Conservation (phyloP, 1,140 invertebrate genomes). For the Orussus abietinus region DNA sequence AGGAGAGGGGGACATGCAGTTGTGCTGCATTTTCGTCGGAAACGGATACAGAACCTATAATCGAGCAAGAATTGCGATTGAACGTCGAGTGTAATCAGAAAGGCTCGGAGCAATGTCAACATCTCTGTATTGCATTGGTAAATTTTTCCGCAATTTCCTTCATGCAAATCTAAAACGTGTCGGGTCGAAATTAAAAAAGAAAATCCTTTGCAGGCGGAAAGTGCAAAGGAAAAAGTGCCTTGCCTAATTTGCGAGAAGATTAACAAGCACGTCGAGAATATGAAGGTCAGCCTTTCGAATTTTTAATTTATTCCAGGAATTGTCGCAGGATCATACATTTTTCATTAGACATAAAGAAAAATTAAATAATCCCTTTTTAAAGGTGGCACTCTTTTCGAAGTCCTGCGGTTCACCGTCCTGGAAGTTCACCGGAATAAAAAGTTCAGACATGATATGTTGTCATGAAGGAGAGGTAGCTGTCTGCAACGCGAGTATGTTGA, state of each 20-base stretch:
- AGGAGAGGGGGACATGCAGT: conserved; percentile 17
- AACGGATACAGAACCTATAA: conserved; percentile 22
- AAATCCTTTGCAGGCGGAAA: conserved; percentile 19
- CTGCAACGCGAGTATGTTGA: conserved; percentile 7
- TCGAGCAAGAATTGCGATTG: conserved; percentile 21
- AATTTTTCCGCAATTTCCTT: conserved; percentile 4
- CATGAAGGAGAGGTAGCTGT: conserved; percentile 19
- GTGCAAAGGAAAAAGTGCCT: conserved; percentile 19
- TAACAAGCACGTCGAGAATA: conserved; percentile 19
- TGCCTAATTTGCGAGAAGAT: conserved; percentile 28
- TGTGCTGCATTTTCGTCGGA: conserved; percentile 22
- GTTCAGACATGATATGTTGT: conserved; percentile 25
- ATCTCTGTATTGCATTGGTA: conserved; percentile 25
- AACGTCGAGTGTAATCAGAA: conserved; percentile 23
- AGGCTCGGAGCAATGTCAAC: conserved; percentile 21
- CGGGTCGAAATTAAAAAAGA: conserved; percentile 2
- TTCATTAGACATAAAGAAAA: background rate
- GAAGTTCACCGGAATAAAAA: conserved; percentile 23
- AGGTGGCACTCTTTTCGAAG: conserved; percentile 23
- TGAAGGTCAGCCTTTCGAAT: conserved; percentile 19
- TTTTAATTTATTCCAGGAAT: conserved; percentile 2
- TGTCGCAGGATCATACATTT: conserved; percentile 3
- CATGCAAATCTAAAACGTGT: conserved; percentile 1
- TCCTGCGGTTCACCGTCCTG: conserved; percentile 19
- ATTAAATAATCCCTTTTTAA: background rate